Evolutionary conservation across 1,140 invertebrate genomes (phyloP).

Genomic region (Drosophila arawakana): DNA sequence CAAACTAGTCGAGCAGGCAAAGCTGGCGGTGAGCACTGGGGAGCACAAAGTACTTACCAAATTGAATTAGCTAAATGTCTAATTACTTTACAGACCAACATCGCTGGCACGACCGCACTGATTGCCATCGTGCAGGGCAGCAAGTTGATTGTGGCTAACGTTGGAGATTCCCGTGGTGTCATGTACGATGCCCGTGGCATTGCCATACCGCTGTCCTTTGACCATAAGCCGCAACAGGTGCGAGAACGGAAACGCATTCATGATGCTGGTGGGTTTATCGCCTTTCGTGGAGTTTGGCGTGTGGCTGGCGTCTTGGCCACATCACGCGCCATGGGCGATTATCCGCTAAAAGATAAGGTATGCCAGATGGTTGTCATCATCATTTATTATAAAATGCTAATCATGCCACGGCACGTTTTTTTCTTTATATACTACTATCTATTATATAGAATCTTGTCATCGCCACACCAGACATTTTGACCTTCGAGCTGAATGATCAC

Average conservation of each 20-base stretch:
- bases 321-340: slow-evolving; percentile 97
- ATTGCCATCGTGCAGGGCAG: slow-evolving; percentile 93
- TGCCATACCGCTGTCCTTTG: slow-evolving; percentile 96
- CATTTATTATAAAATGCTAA: slow-evolving; percentile 17
- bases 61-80: background rate
- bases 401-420: slow-evolving; percentile 13
- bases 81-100: slow-evolving; percentile 86
- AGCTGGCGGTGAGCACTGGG: slow-evolving; percentile 87
- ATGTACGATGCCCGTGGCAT: slow-evolving; percentile 96
- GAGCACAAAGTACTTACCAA: background rate
- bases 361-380: slow-evolving; percentile 26
- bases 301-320: slow-evolving; percentile 98
- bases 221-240: slow-evolving; percentile 98
- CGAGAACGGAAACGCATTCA: slow-evolving; percentile 94
- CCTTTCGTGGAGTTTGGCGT: slow-evolving; percentile 98
- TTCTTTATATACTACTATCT: background rate
- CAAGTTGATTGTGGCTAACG: slow-evolving; percentile 95
- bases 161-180: slow-evolving; percentile 97
- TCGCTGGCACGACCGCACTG: slow-evolving; percentile 96
- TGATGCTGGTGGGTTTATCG: slow-evolving; percentile 96
- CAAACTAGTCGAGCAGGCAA: slow-evolving; percentile 91
- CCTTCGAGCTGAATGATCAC: slow-evolving; percentile 94
- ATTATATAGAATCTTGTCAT: slow-evolving; percentile 92
- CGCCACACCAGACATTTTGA: slow-evolving; percentile 97
- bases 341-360: slow-evolving; percentile 93